Evolutionary conservation across 2,113 vertebrate species (phyloP).

Genomic region (Maccullochella peelii): DNA sequence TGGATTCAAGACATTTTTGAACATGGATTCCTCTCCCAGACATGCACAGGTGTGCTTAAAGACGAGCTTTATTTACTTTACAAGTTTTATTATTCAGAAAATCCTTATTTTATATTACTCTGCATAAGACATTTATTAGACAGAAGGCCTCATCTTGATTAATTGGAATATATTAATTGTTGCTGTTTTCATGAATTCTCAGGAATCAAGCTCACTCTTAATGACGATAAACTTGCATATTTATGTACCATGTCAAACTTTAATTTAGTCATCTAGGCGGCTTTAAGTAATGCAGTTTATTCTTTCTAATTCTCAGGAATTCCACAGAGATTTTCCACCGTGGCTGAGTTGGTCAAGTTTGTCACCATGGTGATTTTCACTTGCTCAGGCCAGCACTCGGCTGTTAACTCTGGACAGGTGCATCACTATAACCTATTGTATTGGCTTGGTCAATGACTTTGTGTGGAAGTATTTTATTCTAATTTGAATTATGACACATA

Average conservation of each 20-base stretch:
- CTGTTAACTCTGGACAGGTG: constrained; percentile 77
- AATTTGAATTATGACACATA: background rate
- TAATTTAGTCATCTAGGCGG: too few relatives aligned
- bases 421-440: background rate
- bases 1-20: constrained; percentile 48
- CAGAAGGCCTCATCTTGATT: background rate
- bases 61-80: too few relatives aligned
- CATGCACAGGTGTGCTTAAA: background rate
- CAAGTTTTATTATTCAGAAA: background rate
- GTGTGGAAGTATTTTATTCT: background rate
- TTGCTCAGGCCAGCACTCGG: constrained; percentile 65
- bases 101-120: background rate
- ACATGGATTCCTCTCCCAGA: background rate
- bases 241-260: too few relatives aligned
- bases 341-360: constrained; percentile 67
- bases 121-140: background rate
- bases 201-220: too few relatives aligned
- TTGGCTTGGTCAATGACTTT: background rate
- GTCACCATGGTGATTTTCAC: constrained; percentile 77
- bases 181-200: background rate
- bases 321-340: constrained; percentile 42
- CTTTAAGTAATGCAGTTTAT: too few relatives aligned
- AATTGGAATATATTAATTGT: background rate
- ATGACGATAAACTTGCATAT: too few relatives aligned
- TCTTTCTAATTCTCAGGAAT: too few relatives aligned